These are phyloP conservation scores for Sebastes variabilis DNA, from an alignment of 2,797 vertebrate species.

Conservation along the genomic window DNA sequence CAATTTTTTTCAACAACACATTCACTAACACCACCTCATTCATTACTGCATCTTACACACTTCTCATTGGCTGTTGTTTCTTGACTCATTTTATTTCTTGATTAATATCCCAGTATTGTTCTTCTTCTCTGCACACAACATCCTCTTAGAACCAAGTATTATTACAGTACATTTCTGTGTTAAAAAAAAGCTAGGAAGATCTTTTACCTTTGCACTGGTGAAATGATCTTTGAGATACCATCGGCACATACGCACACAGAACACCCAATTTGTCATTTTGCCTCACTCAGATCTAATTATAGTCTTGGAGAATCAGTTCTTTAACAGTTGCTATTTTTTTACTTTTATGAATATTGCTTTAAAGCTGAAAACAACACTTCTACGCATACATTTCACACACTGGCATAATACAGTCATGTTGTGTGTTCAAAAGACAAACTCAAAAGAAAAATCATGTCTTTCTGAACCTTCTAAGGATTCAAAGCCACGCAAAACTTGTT, in stretches of 20 bases:
- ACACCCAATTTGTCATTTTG: background rate
- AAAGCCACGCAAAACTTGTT: background rate
- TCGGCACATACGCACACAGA: background rate
- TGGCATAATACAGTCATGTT: background rate
- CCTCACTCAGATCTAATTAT: background rate
- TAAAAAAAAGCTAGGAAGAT: background rate
- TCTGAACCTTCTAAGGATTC: background rate
- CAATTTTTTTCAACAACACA: background rate
- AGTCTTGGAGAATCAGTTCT: background rate
- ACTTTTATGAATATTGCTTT: background rate
- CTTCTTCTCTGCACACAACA: background rate
- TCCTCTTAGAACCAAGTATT: background rate
- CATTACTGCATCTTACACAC: background rate
- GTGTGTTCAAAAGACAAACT: background rate
- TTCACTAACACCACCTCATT: background rate
- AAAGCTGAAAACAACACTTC: background rate
- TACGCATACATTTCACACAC: background rate
- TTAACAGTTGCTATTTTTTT: background rate
- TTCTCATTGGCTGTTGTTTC: background rate
- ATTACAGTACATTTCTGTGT: background rate
- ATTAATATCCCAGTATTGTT: background rate
- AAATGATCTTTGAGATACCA: background rate
- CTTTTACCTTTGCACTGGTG: background rate
- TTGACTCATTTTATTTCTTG: background rate
- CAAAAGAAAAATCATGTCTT: background rate